phyloP scores from a whole-genome alignment of 2,888 invertebrate species.

The Epinotia nisella region DNA sequence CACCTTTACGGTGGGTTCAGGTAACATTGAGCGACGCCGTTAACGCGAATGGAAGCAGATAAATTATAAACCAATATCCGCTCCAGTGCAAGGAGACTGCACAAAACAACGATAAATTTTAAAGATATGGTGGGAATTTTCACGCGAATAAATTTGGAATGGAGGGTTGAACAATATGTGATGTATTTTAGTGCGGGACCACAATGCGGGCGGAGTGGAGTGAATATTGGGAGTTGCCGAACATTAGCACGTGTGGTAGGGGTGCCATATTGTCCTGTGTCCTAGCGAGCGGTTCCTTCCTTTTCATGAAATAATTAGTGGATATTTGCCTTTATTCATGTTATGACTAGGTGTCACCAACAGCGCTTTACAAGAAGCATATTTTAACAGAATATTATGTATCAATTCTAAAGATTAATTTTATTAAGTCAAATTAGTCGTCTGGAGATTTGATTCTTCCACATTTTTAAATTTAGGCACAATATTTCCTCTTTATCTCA shows the following conservation, averaged over 20 bases:
- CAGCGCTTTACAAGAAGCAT: background rate
- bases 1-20: background rate
- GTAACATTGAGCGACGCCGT: constrained; percentile 23
- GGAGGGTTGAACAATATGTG: constrained; percentile 44
- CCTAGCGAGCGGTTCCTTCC: constrained; percentile 6
- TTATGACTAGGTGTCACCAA: background rate
- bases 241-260: constrained; percentile 29
- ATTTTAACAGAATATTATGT: background rate
- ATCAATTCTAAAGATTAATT: no score
- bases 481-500: background rate
- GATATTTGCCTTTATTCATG: background rate
- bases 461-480: no score
- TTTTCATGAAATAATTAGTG: background rate
- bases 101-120: constrained; percentile 44
- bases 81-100: constrained; percentile 41
- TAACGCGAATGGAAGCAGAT: constrained; percentile 26
- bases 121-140: constrained; percentile 42
- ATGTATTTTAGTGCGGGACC: constrained; percentile 42
- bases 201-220: constrained; percentile 34
- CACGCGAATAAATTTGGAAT: constrained; percentile 41
- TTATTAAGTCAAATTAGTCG: no score
- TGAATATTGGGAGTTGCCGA: constrained; percentile 40
- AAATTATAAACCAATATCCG: constrained; percentile 45
- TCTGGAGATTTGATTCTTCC: no score
- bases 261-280: constrained; percentile 27